Base-by-base conservation (phyloP, 1,140 invertebrate species). In the Zaprionus inermis region DNA sequence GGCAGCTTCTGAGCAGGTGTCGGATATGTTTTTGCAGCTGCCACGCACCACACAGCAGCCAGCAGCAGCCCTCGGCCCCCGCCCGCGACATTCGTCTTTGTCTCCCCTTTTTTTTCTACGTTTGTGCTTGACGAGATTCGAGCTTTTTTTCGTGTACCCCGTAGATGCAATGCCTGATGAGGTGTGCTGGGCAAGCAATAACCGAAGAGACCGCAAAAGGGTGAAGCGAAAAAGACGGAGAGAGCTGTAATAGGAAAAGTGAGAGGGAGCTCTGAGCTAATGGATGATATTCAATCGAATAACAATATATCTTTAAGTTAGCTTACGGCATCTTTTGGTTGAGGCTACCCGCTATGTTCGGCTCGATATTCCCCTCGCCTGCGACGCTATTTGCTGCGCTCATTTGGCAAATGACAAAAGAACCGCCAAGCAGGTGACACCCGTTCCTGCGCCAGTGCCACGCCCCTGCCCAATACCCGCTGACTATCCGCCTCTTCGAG, bases 1-100 rank as follows among this genome's bases (percentile, higher is more conserved):
- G 36, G 30, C 49, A 73, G 51, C 71, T 73, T 61, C 59, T 63
- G 41, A 72, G 68, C 75, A 77, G 64, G 70, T 77, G 75, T 59
- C 70, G 64, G 59, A 77, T 73, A 55, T 63, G 65, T 68, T 68
- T 68, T 77, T 64, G 58, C 64, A 55, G 38, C 57, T 60, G 38
- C 49, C 18, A 52, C 49, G 51, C 36, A 14, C 14, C 24, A 18
- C 3, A 7, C 18, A 2, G 11, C 4, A n/a, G n/a, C n/a, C n/a
- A n/a, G n/a, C n/a, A n/a, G n/a, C n/a, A n/a, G n/a, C n/a, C n/a
- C n/a, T n/a, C n/a, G n/a, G n/a, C n/a, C n/a, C n/a, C n/a, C n/a
- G n/a, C n/a, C n/a, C n/a, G n/a, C n/a, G n/a, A n/a, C n/a, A n/a
- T n/a, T n/a, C n/a, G n/a, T 16, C 32, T 12, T 20, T 1, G 5